phyloP scores from a whole-genome alignment of 1,140 invertebrate genomes.

The Drosophila lacertosa region DNA sequence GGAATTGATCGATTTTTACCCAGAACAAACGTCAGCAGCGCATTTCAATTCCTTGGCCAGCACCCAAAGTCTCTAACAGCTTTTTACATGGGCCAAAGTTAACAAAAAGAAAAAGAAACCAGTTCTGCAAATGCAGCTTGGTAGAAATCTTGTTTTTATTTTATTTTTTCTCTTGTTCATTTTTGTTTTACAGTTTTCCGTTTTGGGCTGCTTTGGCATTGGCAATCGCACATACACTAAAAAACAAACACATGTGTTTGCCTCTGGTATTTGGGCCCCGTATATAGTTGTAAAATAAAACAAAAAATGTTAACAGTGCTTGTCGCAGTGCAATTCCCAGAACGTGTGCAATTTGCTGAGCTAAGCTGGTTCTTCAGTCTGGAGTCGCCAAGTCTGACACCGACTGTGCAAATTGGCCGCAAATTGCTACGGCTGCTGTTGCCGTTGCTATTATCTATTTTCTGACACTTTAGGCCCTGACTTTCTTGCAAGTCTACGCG shows the following conservation, averaged over 20 bases:
- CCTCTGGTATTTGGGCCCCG: conserved; percentile 44
- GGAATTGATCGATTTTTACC: conserved; percentile 75
- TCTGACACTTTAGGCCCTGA: conserved; percentile 15
- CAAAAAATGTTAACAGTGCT: conserved; percentile 47
- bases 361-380: conserved; percentile 31
- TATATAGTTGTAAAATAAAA: conserved; percentile 33
- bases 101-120: conserved; percentile 71
- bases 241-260: conserved; percentile 34
- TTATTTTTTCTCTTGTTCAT: conserved; percentile 28
- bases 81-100: conserved; percentile 35
- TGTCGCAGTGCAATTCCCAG: conserved; percentile 67
- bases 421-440: conserved; percentile 12
- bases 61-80: conserved; percentile 44
- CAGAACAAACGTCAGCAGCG: conserved; percentile 36
- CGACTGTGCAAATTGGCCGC: conserved; percentile 36
- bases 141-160: conserved; percentile 62
- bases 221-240: conserved; percentile 45
- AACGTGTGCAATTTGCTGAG: conserved; percentile 70
- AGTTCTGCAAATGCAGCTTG: conserved; percentile 62
- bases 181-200: conserved; percentile 67
- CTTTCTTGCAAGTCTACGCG: conserved; percentile 9
- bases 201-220: conserved; percentile 65
- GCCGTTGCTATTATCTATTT: conserved; percentile 45
- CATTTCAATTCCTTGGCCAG: conserved; percentile 39
- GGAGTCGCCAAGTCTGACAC: conserved; percentile 41